Percentiles rank a stretch among this genome's conserved stretches.
These are phyloP conservation scores for Oenanthe oenanthe DNA, from an alignment of 2,113 vertebrate genomes.

Conservation along the genomic window DNA sequence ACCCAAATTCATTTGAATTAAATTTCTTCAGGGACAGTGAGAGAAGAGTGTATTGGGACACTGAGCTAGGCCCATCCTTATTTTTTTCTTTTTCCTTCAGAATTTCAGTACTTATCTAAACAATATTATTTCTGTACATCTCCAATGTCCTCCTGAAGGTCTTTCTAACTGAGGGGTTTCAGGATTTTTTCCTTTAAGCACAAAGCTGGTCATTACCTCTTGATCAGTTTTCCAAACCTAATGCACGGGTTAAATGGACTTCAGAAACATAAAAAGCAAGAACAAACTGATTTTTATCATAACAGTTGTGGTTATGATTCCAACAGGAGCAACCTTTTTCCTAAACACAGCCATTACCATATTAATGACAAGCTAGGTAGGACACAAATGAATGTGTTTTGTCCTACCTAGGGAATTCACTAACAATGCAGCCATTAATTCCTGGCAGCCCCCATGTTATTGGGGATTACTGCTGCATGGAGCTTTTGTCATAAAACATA, in stretches of 20 bases:
- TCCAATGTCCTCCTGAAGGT: neutral
- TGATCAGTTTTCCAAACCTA: neutral
- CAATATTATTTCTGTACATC: neutral
- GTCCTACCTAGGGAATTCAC: neutral
- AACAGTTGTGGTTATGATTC: neutral
- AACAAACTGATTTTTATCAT: neutral
- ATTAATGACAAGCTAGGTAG: neutral
- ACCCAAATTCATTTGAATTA: neutral
- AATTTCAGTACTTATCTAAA: neutral
- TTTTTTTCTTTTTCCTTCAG: neutral
- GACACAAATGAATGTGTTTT: neutral
- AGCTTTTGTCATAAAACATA: slow-evolving; percentile 13
- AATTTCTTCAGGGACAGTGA: neutral
- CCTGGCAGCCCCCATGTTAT: neutral
- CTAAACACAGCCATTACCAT: slow-evolving; percentile 9
- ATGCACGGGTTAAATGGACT: neutral
- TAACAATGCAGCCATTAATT: slow-evolving; percentile 16
- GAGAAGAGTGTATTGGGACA: neutral
- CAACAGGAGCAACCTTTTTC: neutral
- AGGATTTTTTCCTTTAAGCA: neutral
- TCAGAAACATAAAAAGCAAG: neutral
- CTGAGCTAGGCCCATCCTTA: neutral
- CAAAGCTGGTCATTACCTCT: neutral
- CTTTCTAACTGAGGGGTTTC: neutral
- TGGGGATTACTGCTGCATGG: slow-evolving; percentile 25